These are phyloP conservation scores for Diachasmimorpha longicaudata DNA, from an alignment of 1,140 invertebrate genomes.

Conservation along the genomic window DNA sequence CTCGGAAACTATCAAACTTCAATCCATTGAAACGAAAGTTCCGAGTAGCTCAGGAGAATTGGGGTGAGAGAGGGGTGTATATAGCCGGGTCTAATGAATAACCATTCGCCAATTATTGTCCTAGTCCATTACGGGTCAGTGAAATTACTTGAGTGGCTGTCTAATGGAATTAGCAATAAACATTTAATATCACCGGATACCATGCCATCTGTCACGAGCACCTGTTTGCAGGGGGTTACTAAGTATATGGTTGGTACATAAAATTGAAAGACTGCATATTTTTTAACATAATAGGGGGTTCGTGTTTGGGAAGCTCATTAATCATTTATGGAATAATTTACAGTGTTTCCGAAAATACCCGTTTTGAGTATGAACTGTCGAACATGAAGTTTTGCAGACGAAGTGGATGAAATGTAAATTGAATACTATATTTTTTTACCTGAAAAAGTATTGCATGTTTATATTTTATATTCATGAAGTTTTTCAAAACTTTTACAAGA, in stretches of 20 bases:
- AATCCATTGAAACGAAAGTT: background rate
- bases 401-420: too few species aligned
- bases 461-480: too few species aligned
- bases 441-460: too few species aligned
- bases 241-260: conserved; percentile 25
- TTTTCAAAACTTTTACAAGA: too few species aligned
- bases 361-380: too few species aligned
- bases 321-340: background rate
- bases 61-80: background rate
- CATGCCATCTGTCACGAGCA: conserved; percentile 52
- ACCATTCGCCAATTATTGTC: conserved; percentile 26
- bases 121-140: conserved; percentile 26
- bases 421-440: too few species aligned
- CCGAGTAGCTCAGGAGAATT: background rate
- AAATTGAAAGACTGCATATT: conserved; percentile 27
- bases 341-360: background rate
- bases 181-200: conserved; percentile 49
- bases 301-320: background rate
- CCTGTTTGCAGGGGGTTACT: conserved; percentile 39
- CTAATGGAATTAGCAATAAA: conserved; percentile 39
- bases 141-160: conserved; percentile 13
- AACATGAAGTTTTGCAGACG: too few species aligned
- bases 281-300: background rate
- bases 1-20: background rate
- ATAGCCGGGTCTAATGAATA: conserved; percentile 4